A percentile compares a stretch with the other conserved stretches of the same genome.
These are phyloP conservation scores for Clitarchus hookeri DNA, from an alignment of 2,888 invertebrate species.

Conservation along the genomic window DNA sequence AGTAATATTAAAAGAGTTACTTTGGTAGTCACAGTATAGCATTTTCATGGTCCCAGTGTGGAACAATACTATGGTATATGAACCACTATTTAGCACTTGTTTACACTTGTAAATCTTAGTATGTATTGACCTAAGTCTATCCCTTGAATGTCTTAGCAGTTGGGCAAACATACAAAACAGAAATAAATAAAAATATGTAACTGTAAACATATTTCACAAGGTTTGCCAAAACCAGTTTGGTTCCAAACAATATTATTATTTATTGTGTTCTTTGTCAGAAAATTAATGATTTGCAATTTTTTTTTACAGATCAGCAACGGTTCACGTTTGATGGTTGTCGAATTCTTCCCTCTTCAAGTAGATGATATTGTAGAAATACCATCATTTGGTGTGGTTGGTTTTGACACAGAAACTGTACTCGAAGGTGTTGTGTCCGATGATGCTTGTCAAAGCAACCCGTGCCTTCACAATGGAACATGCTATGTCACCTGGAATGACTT, in stretches of 20 bases:
- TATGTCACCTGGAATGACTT: conserved; percentile 90
- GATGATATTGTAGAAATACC: conserved; percentile 64
- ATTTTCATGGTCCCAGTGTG: too few species aligned
- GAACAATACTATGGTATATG: too few species aligned
- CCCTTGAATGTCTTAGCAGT: too few species aligned
- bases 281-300: conserved; percentile 22
- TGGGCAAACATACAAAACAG: too few species aligned
- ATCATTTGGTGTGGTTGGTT: conserved; percentile 73
- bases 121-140: too few species aligned
- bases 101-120: too few species aligned
- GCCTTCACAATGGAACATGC: conserved; percentile 81
- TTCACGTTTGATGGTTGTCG: conserved; percentile 76
- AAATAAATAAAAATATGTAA: too few species aligned
- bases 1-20: too few species aligned
- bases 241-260: not conserved
- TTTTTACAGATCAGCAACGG: conserved; percentile 70
- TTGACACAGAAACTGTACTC: conserved; percentile 70
- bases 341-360: conserved; percentile 78
- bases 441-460: conserved; percentile 79
- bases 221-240: too few species aligned
- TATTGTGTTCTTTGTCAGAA: conserved; percentile 6
- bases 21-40: too few species aligned
- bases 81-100: too few species aligned
- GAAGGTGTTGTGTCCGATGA: conserved; percentile 85
- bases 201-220: too few species aligned